Evolutionary conservation across 2,797 vertebrate species (phyloP), one percentile per base, ranked within the genome.

Genomic region (Sebastes nivosus): DNA sequence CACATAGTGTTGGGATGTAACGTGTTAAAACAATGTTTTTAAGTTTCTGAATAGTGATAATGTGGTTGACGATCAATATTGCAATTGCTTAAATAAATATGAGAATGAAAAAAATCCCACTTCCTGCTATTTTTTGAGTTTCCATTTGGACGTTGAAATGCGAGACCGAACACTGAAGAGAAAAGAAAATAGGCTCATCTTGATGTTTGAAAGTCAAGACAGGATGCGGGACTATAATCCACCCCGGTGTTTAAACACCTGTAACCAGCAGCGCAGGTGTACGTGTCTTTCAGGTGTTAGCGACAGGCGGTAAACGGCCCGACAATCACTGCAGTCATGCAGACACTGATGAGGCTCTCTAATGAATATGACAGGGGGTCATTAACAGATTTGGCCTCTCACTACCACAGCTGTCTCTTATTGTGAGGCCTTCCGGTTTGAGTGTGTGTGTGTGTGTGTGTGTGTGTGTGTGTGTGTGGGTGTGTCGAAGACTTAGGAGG

Each of bases 361-460:
- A 89, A 93, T 94, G 92, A 92, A 90, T 86, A 75, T 86, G 86
- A 90, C 90, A 91, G 83, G 83, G 89, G 91, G 93, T 91, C 91
- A 91, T 93, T 92, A 91, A 85, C 78, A 79, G 88, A 89, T 92
- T 83, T 90, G 87, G 86, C 88, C 90, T 79, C 90, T 86, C 61
- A 50, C 87, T 80, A 46, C 67, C 93, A 88, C 93, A 92, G 92
- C 91, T 93, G 90, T 87, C 90, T 83, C 71, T 87, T 84, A 86
- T 88, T 87, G 89, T 88, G 66, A 66, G 83, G 77, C 78, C 85
- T 88, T 87, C 81, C 60, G 66, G 76, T 32, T 58, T 68, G 50
- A 36, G 36, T 25, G 55, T 61, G 63, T 52, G 20, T 12, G 29
- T 25, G 57, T 72, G 25, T 42, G 75, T 42, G 79, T 75, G 78